Evolutionary conservation across 2,888 invertebrate genomes (phyloP).

Genomic region (Drosophila ezoana): DNA sequence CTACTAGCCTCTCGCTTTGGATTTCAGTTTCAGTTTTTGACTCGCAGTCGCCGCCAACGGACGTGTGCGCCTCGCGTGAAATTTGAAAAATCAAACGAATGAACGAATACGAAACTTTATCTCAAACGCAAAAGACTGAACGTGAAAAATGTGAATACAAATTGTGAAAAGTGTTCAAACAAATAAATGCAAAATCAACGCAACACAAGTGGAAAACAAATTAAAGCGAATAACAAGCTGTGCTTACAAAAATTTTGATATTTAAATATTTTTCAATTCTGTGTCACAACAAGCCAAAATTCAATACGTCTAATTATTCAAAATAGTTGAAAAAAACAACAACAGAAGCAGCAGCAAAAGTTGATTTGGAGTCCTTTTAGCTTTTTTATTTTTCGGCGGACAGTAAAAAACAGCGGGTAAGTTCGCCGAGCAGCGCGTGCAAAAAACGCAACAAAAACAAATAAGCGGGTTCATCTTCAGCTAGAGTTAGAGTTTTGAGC

Average conservation of each 20-base stretch:
- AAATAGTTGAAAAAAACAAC: slow-evolving; percentile 31
- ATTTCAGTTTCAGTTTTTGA: slow-evolving; percentile 71
- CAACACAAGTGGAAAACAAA: slow-evolving; percentile 26
- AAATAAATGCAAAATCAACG: slow-evolving; percentile 18
- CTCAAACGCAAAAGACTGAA: slow-evolving; percentile 55
- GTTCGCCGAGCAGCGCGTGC: slow-evolving; percentile 34
- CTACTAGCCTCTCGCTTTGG: slow-evolving; percentile 46
- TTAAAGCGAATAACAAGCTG: slow-evolving; percentile 12
- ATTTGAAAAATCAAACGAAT: slow-evolving; percentile 37
- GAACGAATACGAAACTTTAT: slow-evolving; percentile 68
- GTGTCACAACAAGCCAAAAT: slow-evolving; percentile 20
- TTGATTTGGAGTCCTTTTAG: slow-evolving; percentile 19
- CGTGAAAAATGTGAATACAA: slow-evolving; percentile 41
- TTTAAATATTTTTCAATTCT: neutral
- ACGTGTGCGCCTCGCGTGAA: slow-evolving; percentile 68
- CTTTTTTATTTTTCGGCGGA: slow-evolving; percentile 22
- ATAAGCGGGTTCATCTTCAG: slow-evolving; percentile 1
- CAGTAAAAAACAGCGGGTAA: slow-evolving; percentile 59
- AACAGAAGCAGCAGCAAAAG: slow-evolving; percentile 11
- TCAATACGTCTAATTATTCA: slow-evolving; percentile 34
- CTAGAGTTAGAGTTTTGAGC: slow-evolving; percentile 8
- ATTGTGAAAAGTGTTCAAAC: slow-evolving; percentile 29
- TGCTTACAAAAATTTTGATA: slow-evolving; percentile 15
- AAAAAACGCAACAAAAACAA: slow-evolving; percentile 21
- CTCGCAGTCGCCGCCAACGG: slow-evolving; percentile 68